Percentiles rank a stretch among this genome's conserved stretches.
Conservation (phyloP, 2,113 vertebrate species). For the Hemiprocne comata region DNA sequence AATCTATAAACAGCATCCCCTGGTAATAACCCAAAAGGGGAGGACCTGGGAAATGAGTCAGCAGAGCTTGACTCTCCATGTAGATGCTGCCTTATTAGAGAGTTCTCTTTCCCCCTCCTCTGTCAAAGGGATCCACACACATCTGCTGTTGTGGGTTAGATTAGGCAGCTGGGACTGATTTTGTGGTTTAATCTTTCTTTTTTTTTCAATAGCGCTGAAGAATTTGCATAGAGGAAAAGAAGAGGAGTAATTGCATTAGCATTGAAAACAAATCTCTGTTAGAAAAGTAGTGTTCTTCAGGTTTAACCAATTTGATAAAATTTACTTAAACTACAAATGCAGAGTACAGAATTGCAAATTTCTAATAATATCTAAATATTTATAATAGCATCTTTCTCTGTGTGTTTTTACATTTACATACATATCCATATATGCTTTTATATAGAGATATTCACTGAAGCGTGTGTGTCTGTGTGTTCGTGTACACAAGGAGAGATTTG, state of each 20-base stretch:
- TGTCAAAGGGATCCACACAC: background rate
- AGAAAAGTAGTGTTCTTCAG: background rate
- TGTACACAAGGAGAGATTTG: background rate
- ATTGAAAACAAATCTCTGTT: background rate
- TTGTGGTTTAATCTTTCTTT: background rate
- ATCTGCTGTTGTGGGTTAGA: background rate
- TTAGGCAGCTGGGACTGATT: background rate
- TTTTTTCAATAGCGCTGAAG: background rate
- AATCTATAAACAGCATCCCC: background rate
- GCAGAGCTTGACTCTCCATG: background rate
- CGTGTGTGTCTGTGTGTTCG: background rate
- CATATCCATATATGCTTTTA: background rate
- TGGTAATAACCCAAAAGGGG: background rate
- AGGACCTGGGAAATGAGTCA: background rate
- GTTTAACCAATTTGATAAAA: background rate
- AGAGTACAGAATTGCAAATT: background rate
- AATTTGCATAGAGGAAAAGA: background rate
- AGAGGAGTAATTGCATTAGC: constrained; percentile 5
- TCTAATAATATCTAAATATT: background rate
- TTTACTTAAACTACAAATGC: background rate
- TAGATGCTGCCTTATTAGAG: background rate
- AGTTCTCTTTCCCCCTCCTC: background rate
- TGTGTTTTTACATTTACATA: background rate
- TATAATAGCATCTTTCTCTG: background rate
- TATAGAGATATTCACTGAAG: background rate